Conservation (phyloP, 2,888 invertebrate genomes). For the Calliphora vomitoria region DNA sequence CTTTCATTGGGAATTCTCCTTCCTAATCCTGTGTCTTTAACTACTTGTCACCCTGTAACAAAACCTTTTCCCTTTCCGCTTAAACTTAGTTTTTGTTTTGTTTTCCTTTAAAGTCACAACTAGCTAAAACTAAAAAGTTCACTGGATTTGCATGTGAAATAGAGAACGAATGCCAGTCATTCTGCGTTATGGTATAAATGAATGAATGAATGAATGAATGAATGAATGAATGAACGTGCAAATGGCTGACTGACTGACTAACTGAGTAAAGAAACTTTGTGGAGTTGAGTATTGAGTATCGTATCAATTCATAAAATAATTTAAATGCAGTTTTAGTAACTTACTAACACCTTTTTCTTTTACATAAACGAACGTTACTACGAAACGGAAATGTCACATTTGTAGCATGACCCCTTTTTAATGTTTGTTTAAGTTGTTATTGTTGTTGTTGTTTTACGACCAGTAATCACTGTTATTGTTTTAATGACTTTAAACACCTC, state of each 20-base stretch:
- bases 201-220: background rate
- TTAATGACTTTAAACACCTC: constrained; percentile 56
- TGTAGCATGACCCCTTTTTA: constrained; percentile 69
- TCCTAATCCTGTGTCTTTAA: background rate
- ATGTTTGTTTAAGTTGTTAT: constrained; percentile 15
- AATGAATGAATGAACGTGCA: background rate
- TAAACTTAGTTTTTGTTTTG: background rate
- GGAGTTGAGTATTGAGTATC: background rate
- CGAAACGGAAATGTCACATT: constrained; percentile 73
- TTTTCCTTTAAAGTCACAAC: constrained; percentile 4
- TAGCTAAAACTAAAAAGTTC: constrained; percentile 36
- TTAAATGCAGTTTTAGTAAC: constrained; percentile 66
- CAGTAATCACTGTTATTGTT: constrained; percentile 15
- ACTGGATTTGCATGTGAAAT: constrained; percentile 49
- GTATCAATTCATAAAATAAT: constrained; percentile 44
- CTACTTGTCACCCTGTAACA: background rate
- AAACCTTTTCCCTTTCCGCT: background rate
- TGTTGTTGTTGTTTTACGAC: background rate
- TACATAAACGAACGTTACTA: background rate
- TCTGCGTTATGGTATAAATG: background rate
- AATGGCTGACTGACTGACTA: background rate
- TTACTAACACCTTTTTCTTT: constrained; percentile 69
- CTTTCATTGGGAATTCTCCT: too few species aligned
- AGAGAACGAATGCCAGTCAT: background rate
- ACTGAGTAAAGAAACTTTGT: background rate